Conservation (phyloP, 2,113 vertebrate species). For the Podilymbus podiceps region DNA sequence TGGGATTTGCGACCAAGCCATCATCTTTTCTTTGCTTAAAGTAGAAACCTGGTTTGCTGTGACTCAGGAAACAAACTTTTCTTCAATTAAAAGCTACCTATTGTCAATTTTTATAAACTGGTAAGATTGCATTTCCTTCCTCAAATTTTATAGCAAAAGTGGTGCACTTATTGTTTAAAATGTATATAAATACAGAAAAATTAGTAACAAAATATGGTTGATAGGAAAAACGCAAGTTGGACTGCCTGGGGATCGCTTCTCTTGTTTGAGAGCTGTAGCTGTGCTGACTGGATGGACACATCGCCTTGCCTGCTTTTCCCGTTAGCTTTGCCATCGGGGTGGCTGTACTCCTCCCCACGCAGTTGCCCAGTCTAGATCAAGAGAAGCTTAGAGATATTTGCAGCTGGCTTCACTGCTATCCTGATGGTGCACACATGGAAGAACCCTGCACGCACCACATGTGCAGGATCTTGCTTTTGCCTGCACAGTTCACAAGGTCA, state of each 20-base stretch:
- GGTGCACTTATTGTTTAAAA: background rate
- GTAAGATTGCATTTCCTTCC: background rate
- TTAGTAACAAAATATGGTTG: background rate
- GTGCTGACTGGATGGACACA: rapidly evolving
- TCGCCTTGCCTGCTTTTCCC: background rate
- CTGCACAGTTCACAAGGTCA: background rate
- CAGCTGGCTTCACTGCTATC: background rate
- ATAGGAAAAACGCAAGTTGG: background rate
- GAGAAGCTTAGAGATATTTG: background rate
- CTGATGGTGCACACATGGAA: rapidly evolving
- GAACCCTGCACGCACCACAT: background rate
- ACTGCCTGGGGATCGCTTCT: background rate
- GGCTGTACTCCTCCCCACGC: background rate
- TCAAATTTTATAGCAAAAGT: background rate
- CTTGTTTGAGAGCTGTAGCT: rapidly evolving
- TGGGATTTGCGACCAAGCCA: background rate
- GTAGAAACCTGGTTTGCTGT: background rate
- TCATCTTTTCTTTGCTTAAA: background rate
- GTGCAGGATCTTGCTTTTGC: background rate
- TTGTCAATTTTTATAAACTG: background rate
- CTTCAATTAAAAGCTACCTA: background rate
- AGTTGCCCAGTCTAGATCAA: background rate
- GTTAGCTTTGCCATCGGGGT: too few species aligned
- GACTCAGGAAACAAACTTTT: background rate
- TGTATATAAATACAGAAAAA: background rate